These are phyloP conservation scores for Cephonodes hylas DNA, from an alignment of 2,888 invertebrate genomes.

Conservation along the genomic window DNA sequence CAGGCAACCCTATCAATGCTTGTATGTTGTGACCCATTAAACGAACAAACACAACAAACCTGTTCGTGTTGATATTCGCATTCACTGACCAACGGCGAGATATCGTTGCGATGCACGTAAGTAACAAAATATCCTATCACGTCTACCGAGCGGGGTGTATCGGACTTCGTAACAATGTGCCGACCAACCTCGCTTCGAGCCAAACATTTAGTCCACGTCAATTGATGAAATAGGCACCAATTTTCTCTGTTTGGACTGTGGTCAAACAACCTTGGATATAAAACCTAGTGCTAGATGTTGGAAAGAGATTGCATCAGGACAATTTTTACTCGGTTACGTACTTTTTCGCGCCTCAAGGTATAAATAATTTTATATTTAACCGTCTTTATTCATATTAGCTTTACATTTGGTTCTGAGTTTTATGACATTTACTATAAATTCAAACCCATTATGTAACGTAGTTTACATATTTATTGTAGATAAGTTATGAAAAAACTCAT, in stretches of 20 bases:
- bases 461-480: no score
- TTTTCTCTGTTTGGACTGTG: neutral
- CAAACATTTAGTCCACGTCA: neutral
- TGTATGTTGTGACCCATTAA: slow-evolving; percentile 34
- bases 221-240: neutral
- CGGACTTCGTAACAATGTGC: neutral
- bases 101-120: neutral
- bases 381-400: no score
- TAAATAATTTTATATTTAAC: no score
- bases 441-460: no score
- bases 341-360: no score
- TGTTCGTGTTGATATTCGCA: slow-evolving; percentile 25
- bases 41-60: slow-evolving; percentile 32
- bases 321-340: no score
- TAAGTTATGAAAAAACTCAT: no score
- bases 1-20: slow-evolving; percentile 2
- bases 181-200: neutral
- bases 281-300: neutral
- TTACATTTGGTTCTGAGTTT: no score
- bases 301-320: neutral
- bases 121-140: neutral
- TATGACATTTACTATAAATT: no score
- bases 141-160: neutral
- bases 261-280: neutral
- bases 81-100: slow-evolving; percentile 7